These are phyloP conservation scores for Acanthoscelides obtectus DNA, from an alignment of 2,888 invertebrate species.

Conservation along the genomic window DNA sequence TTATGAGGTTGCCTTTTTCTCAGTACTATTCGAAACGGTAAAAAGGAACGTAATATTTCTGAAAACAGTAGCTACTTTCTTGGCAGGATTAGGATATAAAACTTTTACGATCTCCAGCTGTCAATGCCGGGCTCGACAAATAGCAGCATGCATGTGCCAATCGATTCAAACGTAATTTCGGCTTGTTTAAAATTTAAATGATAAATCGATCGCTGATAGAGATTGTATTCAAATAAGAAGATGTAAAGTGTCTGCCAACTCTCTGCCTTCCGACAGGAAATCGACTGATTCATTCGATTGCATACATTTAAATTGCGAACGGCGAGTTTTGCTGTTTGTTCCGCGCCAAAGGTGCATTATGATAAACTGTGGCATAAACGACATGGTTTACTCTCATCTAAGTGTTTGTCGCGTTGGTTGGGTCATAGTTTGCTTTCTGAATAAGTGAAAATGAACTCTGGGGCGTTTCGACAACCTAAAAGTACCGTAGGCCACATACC, in stretches of 20 bases:
- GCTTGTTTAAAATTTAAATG: slow-evolving; percentile 26
- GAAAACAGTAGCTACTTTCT: background rate
- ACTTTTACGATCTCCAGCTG: background rate
- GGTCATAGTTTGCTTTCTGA: no score
- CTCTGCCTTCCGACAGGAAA: slow-evolving; percentile 35
- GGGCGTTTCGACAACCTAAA: no score
- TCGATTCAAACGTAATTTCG: background rate
- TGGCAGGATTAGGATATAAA: background rate
- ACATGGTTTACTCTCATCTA: no score
- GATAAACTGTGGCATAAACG: background rate
- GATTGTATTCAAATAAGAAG: slow-evolving; percentile 37
- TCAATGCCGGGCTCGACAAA: background rate
- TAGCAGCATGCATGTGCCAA: background rate
- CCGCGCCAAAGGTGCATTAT: slow-evolving; percentile 12
- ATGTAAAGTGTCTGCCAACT: slow-evolving; percentile 32
- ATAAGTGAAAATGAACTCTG: no score
- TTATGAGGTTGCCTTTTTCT: background rate
- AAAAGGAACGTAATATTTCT: background rate
- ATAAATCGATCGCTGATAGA: slow-evolving; percentile 35
- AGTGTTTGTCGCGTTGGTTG: no score
- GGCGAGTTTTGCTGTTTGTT: slow-evolving; percentile 18
- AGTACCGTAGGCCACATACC: no score
- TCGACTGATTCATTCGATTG: slow-evolving; percentile 36
- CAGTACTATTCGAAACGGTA: background rate
- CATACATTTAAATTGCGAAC: slow-evolving; percentile 37